These are phyloP conservation scores for Centrocercus urophasianus DNA, from an alignment of 2,113 vertebrate genomes.

Conservation along the genomic window DNA sequence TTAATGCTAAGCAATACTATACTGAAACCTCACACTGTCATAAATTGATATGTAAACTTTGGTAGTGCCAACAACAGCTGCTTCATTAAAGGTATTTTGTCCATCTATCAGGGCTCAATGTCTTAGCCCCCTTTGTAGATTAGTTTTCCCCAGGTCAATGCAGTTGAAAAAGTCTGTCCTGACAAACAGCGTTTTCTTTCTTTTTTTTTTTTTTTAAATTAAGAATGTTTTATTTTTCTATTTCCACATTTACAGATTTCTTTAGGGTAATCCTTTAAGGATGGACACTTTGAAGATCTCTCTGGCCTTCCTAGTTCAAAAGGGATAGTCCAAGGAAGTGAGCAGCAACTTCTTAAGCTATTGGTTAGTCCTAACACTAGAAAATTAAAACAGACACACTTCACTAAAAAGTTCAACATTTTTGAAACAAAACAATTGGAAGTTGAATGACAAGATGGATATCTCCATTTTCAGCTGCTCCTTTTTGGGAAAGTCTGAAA, in stretches of 20 bases:
- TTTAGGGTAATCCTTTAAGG: not conserved
- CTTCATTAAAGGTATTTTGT: constrained; percentile 45
- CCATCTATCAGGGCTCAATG: not conserved
- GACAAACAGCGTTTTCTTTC: not conserved
- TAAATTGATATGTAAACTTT: constrained; percentile 64
- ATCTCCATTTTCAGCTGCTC: not conserved
- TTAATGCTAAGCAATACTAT: constrained; percentile 38
- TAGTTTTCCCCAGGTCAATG: constrained; percentile 9
- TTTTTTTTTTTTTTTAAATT: not conserved
- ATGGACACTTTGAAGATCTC: not conserved
- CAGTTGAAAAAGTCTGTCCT: not conserved
- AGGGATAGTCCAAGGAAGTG: not conserved
- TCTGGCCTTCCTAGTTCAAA: not conserved
- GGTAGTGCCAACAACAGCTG: constrained; percentile 59
- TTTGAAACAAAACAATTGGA: not conserved
- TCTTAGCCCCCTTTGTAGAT: constrained; percentile 9
- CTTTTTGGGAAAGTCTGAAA: not conserved
- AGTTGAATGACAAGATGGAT: not conserved
- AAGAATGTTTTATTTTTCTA: not conserved
- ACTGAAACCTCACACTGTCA: constrained; percentile 15
- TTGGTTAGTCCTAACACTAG: not conserved
- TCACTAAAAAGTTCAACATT: not conserved
- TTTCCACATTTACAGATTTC: not conserved
- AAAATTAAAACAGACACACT: not conserved
- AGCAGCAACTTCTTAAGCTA: not conserved